A percentile compares a stretch with the other conserved stretches of the same genome.
phyloP scores from a whole-genome alignment of 2,797 vertebrate species.

The Hipposideros larvatus region DNA sequence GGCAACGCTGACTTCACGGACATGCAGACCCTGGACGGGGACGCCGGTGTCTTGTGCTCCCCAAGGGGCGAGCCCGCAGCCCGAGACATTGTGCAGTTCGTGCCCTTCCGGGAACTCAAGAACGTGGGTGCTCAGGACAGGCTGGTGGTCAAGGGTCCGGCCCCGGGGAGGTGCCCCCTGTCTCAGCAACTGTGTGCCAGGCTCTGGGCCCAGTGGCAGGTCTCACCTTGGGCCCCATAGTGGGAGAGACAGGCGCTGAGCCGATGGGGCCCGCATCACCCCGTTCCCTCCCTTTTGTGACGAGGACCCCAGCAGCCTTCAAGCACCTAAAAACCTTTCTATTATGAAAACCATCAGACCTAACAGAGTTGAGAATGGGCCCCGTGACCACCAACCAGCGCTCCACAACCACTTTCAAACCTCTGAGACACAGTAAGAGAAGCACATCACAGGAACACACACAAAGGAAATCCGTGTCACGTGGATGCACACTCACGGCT shows the following conservation, averaged over 20 bases:
- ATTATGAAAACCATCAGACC: fast-evolving
- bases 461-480: fast-evolving
- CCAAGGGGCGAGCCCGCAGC: constrained; percentile 95
- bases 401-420: neutral
- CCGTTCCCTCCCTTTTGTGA: fast-evolving
- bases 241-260: neutral
- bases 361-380: neutral
- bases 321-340: neutral
- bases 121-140: constrained; percentile 89
- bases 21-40: constrained; percentile 97
- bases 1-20: constrained; percentile 98
- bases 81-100: constrained; percentile 96
- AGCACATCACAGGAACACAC: fast-evolving
- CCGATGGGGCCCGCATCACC: neutral
- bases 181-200: neutral
- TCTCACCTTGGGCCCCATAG: neutral
- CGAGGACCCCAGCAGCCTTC: no score
- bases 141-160: fast-evolving
- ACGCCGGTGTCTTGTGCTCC: constrained; percentile 93
- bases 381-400: neutral
- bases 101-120: constrained; percentile 98
- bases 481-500: no score
- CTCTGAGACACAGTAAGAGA: neutral
- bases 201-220: neutral
- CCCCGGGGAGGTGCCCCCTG: no score